Evolutionary conservation across 2,113 vertebrate species (phyloP).

Genomic region (Gambusia holbrooki): DNA sequence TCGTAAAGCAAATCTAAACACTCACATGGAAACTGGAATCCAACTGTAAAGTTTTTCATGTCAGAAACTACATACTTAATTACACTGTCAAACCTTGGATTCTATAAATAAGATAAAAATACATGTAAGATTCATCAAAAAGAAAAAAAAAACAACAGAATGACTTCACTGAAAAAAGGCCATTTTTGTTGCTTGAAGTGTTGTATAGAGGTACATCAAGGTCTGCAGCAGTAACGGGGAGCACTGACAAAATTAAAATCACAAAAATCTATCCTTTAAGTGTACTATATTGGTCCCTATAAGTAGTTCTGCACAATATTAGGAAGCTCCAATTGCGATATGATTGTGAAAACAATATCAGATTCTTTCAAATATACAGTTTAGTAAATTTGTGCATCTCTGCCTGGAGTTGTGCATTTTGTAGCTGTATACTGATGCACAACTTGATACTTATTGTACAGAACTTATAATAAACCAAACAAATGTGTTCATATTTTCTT

Average conservation of each 20-base stretch:
- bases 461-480: neutral
- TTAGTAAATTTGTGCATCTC: neutral
- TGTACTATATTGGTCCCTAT: neutral
- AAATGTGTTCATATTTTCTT: neutral
- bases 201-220: no score
- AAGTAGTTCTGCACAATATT: neutral
- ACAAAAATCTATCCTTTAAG: constrained; percentile 1
- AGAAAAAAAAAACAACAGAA: no score
- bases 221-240: no score
- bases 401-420: neutral
- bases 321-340: neutral
- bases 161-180: no score
- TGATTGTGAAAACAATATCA: neutral
- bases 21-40: no score
- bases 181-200: no score
- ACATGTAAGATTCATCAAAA: no score
- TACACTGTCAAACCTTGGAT: no score
- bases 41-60: no score
- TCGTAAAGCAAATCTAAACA: no score
- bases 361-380: neutral
- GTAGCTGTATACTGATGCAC: neutral
- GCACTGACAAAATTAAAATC: neutral
- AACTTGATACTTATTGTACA: neutral
- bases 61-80: no score
- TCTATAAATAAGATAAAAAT: no score